phyloP scores from a whole-genome alignment of 1,140 invertebrate species.

The Temnothorax curvispinosus region DNA sequence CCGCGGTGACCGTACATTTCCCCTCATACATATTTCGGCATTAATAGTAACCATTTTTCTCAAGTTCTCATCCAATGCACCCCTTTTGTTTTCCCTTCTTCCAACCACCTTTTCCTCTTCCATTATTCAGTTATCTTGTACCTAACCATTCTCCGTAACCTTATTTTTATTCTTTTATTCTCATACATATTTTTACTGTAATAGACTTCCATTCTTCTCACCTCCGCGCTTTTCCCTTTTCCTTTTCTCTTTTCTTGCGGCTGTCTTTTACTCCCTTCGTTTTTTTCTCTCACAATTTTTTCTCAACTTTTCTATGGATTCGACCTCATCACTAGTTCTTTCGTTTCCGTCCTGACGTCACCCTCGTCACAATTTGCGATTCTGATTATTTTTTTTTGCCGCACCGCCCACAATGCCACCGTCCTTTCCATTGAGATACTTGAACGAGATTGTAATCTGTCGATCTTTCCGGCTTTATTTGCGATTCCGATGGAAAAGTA shows the following conservation, averaged over 20 bases:
- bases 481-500: conserved; percentile 56
- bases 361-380: conserved; percentile 45
- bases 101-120: conserved; percentile 26
- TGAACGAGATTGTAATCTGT: conserved; percentile 69
- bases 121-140: conserved; percentile 56
- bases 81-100: conserved; percentile 42
- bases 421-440: conserved; percentile 58
- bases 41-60: conserved; percentile 52
- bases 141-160: conserved; percentile 34
- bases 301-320: neutral
- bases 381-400: conserved; percentile 43
- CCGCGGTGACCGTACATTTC: neutral
- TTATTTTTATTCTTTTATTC: conserved; percentile 54
- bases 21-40: conserved; percentile 48
- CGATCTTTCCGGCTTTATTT: conserved; percentile 66
- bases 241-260: conserved; percentile 3
- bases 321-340: neutral
- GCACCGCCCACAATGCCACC: neutral
- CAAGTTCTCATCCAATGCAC: conserved; percentile 7
- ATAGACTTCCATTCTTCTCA: conserved; percentile 51
- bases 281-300: neutral
- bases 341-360: neutral
- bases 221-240: neutral
- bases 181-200: conserved; percentile 54
- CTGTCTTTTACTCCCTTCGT: neutral